Base-by-base conservation (phyloP, 2,888 invertebrate genomes). In the Tetragonisca angustula region DNA sequence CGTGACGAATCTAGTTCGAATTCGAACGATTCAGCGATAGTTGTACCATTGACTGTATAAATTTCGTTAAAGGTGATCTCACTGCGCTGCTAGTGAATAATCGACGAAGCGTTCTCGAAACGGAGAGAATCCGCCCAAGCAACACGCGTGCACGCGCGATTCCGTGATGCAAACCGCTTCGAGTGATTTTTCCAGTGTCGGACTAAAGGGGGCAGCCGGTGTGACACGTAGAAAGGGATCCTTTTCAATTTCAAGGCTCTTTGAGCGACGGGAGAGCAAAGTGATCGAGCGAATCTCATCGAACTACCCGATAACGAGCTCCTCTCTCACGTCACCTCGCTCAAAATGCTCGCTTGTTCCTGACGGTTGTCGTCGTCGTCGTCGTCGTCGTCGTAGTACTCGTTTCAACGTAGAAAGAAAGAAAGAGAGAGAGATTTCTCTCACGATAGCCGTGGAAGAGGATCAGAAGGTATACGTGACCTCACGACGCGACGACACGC, bases 391-490 rank as follows among this genome's bases (percentile, higher is more conserved):
- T 79, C 59, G 59, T 5, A 17, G 65, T 43, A 9, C 65, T 83
- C 75, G 79, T 83, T 56, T 64, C 56, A 21, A 79, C 56, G 5
- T n/a, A n/a, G 2, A 79, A 61, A 78, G 65, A 81, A 5, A 36
- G 36, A 36, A 1, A 43, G 11, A 43, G 6, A 43, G 43, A 43
- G 43, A 43, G 9, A 43, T 32, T 32, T 73, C 68, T 52, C 67
- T 17, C 36, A 59, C 62, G 81, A 79, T 69, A 75, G 65, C 71
- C 61, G 50, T 64, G 68, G 85, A 84, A 81, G 72, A 73, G 61
- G 78, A 84, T 84, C 84, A 69, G 76, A 74, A 52, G 70, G 32
- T 69, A 59, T 80, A 84, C 85, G 81, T 79, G 81, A 84, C 84
- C 84, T 81, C 68, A 49, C 62, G 76, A 62, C 54, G 64, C 65